Conservation (phyloP, 37 sponge, comb jelly and placozoan species). For the Oopsacas minuta region DNA sequence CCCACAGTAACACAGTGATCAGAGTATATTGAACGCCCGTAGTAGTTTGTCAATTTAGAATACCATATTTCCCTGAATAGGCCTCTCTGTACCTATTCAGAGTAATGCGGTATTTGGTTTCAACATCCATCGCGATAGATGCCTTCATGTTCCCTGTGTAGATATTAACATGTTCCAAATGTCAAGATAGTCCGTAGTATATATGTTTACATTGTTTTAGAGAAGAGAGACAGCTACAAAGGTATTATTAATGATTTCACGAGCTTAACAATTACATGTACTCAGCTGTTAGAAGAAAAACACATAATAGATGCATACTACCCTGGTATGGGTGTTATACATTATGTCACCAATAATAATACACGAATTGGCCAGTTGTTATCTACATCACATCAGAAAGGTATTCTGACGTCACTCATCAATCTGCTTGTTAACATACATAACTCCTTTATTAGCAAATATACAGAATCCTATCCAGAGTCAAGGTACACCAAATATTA, state of each 20-base stretch:
- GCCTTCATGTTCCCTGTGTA: no score
- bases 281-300: not conserved
- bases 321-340: not conserved
- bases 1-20: no score
- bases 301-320: not conserved
- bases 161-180: no score
- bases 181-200: no score
- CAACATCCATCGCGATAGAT: no score
- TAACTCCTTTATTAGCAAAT: not conserved
- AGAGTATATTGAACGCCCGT: no score
- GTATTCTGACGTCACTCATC: not conserved
- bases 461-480: not conserved
- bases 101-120: no score
- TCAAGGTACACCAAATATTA: not conserved
- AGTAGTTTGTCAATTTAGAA: no score
- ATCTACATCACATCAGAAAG: not conserved
- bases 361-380: not conserved
- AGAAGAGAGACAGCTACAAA: not conserved
- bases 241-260: not conserved
- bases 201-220: not conserved
- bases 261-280: not conserved
- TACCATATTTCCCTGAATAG: no score
- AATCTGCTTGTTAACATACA: not conserved
- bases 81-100: no score
- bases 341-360: not conserved